Percentiles rank a stretch among this genome's conserved stretches.
Evolutionary conservation across 2,797 vertebrate genomes (phyloP).

Genomic region (Paedocypris micromegethes): DNA sequence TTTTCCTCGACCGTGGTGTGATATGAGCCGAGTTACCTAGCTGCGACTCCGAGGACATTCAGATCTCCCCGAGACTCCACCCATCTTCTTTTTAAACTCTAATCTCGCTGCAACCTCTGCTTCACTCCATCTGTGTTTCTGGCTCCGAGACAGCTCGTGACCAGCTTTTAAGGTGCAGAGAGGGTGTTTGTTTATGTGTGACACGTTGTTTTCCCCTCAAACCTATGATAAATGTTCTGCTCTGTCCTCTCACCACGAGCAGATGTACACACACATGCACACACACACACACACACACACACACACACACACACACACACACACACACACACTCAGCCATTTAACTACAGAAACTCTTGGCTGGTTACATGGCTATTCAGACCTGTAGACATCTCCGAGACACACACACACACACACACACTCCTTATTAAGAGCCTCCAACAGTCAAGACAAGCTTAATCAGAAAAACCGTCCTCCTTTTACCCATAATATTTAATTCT

Average conservation of each 20-base stretch:
- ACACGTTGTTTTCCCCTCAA: constrained; percentile 35
- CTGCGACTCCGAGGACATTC: constrained; percentile 9
- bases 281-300: constrained; percentile 19
- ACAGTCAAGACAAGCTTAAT: constrained; percentile 18
- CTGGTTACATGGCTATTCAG: constrained; percentile 24
- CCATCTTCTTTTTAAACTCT: constrained; percentile 30
- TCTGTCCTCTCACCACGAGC: constrained; percentile 40
- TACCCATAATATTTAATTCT: constrained; percentile 60
- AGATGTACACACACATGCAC: constrained; percentile 28
- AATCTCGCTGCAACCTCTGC: constrained; percentile 19
- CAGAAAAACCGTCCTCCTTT: constrained; percentile 42
- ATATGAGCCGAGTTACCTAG: constrained; percentile 9
- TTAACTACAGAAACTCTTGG: constrained; percentile 26
- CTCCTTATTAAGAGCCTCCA: constrained; percentile 11
- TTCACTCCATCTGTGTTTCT: constrained; percentile 35
- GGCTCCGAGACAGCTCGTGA: constrained; percentile 29
- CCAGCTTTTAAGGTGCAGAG: constrained; percentile 21
- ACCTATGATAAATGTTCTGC: constrained; percentile 44
- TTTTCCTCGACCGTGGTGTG: constrained; percentile 13
- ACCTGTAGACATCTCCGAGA: background rate
- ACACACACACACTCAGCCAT: constrained; percentile 28
- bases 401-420: constrained; percentile 16
- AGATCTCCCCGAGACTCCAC: constrained; percentile 6
- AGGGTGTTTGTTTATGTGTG: constrained; percentile 4
- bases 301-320: constrained; percentile 19